Evolutionary conservation across 2,797 vertebrate species (phyloP).

Genomic region (Neomorphus geoffroyi): DNA sequence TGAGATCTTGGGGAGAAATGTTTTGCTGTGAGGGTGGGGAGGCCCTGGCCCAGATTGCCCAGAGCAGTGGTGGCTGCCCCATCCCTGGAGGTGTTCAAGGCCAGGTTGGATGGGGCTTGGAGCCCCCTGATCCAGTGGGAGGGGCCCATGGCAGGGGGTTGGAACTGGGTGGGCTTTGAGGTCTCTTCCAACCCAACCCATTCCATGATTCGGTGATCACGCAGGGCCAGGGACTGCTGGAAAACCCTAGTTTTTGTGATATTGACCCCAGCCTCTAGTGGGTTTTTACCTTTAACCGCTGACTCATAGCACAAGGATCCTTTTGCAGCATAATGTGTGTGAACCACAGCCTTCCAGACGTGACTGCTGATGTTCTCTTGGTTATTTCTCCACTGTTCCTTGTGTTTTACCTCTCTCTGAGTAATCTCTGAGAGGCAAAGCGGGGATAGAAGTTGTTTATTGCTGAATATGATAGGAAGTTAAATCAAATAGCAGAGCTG

Average conservation of each 20-base stretch:
- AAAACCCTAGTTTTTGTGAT: not conserved
- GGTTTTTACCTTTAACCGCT: not conserved
- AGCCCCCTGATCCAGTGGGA: too few species aligned
- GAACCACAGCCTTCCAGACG: not conserved
- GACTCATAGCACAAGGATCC: not conserved
- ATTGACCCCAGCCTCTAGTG: not conserved
- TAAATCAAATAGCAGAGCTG: not conserved
- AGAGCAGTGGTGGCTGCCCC: too few species aligned
- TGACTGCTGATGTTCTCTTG: not conserved
- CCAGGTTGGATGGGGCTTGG: too few species aligned
- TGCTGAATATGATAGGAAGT: slow-evolving; percentile 18
- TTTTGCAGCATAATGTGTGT: not conserved
- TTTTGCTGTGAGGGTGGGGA: too few species aligned
- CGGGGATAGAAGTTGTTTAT: not conserved
- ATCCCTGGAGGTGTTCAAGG: too few species aligned
- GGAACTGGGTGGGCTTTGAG: too few species aligned
- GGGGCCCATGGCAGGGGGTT: too few species aligned
- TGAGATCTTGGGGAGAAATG: too few species aligned
- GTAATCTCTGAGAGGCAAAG: not conserved
- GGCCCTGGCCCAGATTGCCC: too few species aligned
- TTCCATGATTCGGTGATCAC: too few species aligned
- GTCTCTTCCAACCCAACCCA: too few species aligned
- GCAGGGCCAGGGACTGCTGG: not conserved
- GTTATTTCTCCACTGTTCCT: not conserved
- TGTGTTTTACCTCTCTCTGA: not conserved